Conservation (phyloP, 2,113 vertebrate species). For the Lethenteron camtschaticum region DNA sequence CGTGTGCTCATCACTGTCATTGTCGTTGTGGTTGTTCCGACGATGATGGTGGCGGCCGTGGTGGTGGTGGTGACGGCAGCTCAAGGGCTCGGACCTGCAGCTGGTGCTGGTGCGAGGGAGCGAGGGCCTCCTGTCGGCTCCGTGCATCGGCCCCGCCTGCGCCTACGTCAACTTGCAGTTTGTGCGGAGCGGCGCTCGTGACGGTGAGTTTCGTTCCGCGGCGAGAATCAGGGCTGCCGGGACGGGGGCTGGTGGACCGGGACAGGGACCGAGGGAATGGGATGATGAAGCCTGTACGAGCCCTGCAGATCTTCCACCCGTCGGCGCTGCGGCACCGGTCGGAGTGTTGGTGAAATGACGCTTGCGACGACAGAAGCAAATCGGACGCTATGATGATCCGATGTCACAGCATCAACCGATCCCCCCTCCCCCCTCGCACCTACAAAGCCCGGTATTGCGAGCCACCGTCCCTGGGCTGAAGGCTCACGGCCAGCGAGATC, state of each 20-base stretch:
- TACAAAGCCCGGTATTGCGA: too few species aligned
- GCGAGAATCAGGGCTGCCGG: neutral
- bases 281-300: neutral
- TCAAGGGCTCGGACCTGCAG: conserved; percentile 71
- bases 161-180: conserved; percentile 57
- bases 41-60: neutral
- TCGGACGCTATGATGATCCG: too few species aligned
- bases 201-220: conserved; percentile 30
- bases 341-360: neutral
- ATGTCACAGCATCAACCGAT: too few species aligned
- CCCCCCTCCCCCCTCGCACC: too few species aligned
- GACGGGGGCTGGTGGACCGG: too few species aligned
- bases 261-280: too few species aligned
- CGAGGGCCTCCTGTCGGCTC: conserved; percentile 12
- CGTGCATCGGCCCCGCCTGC: conserved; percentile 40
- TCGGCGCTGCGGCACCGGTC: neutral
- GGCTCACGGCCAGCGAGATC: too few species aligned
- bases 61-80: conserved; percentile 20
- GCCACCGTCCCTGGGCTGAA: too few species aligned
- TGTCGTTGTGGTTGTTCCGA: neutral
- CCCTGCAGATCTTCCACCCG: neutral
- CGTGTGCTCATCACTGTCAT: neutral
- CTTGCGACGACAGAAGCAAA: too few species aligned
- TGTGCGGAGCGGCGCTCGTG: conserved; percentile 33
- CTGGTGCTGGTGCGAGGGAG: conserved; percentile 47